phyloP scores from a whole-genome alignment of 1,140 invertebrate species.

The Lasioglossum albipes region DNA sequence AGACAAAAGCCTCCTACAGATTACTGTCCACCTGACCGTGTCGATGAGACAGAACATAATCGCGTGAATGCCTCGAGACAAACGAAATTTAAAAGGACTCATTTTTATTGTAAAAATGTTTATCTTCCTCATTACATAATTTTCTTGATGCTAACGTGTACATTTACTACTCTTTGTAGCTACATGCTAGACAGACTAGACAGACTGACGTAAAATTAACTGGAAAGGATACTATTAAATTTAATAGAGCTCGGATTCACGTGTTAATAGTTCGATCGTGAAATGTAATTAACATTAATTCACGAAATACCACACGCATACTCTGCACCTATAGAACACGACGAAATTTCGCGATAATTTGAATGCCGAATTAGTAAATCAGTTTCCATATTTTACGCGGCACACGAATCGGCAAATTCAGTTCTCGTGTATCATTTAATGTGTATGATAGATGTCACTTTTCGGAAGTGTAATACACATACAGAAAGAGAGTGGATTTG shows the following conservation, averaged over 20 bases:
- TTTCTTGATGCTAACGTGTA: too few relatives aligned
- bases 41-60: too few relatives aligned
- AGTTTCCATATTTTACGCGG: not conserved
- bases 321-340: not conserved
- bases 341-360: conserved; percentile 45
- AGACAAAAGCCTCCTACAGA: too few relatives aligned
- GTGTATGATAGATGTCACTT: not conserved
- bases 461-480: not conserved
- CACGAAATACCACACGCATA: conserved; percentile 7
- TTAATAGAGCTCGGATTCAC: conserved; percentile 44
- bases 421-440: conserved; percentile 5
- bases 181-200: too few relatives aligned
- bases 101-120: too few relatives aligned
- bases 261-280: conserved; percentile 18
- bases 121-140: too few relatives aligned
- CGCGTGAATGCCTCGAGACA: too few relatives aligned
- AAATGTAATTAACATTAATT: conserved; percentile 47
- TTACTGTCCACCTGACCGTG: too few relatives aligned
- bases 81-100: too few relatives aligned
- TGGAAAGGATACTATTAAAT: not conserved
- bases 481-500: too few relatives aligned
- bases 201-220: not conserved
- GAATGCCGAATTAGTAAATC: conserved; percentile 10
- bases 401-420: not conserved
- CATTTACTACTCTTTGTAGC: too few relatives aligned